Evolutionary conservation across 2,113 vertebrate species (phyloP).

Genomic region (Pluvianellus socialis): DNA sequence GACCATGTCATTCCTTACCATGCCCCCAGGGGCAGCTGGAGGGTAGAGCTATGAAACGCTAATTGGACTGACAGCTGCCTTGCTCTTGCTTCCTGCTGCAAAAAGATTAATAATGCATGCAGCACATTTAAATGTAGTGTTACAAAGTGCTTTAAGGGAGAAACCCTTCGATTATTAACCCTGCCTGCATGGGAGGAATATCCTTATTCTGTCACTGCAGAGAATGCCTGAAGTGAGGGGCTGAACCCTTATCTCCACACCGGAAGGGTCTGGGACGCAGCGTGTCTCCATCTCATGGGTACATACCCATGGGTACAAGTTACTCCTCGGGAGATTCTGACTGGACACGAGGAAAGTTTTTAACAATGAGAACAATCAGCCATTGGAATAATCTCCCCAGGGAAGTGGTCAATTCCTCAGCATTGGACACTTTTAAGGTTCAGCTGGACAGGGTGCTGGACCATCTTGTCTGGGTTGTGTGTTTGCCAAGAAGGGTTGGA

Average conservation of each 20-base stretch:
- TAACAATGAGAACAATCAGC: background rate
- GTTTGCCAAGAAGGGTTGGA: background rate
- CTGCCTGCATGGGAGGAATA: background rate
- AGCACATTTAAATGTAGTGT: background rate
- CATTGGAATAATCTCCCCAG: background rate
- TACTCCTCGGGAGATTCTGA: background rate
- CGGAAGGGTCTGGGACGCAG: background rate
- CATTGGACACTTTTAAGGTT: background rate
- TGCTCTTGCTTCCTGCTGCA: background rate
- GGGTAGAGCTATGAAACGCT: background rate
- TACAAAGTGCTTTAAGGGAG: background rate
- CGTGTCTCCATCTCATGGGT: background rate
- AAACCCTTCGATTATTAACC: background rate
- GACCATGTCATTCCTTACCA: background rate
- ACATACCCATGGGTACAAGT: background rate
- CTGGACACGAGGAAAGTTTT: background rate
- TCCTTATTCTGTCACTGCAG: background rate
- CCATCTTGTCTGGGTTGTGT: background rate
- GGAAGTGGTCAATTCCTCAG: background rate
- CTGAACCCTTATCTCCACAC: background rate
- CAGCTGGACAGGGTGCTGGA: background rate
- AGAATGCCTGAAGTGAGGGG: background rate
- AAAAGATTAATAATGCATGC: slow-evolving; percentile 46
- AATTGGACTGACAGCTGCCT: slow-evolving; percentile 33
- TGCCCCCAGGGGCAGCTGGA: background rate